Percentiles rank a stretch among this genome's conserved stretches.
Conservation (phyloP, 2,888 invertebrate species). For the Drosophila cracens region DNA sequence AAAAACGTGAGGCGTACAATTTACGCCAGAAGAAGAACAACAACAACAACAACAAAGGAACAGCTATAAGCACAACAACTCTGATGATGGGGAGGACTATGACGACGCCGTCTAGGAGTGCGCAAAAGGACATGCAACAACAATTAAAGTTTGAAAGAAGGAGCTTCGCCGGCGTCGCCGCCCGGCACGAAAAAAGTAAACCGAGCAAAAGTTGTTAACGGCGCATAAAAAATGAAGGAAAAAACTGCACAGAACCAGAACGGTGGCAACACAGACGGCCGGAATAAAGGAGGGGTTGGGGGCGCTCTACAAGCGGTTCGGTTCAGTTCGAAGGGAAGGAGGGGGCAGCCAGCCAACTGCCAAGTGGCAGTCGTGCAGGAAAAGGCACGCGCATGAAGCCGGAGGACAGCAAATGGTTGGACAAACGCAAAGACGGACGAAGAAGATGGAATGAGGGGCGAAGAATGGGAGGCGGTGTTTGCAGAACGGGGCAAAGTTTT, state of each 20-base stretch:
- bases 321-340: not conserved
- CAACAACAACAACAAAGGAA: conserved; percentile 40
- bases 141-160: conserved; percentile 79
- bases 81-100: conserved; percentile 35
- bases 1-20: conserved; percentile 80
- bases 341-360: conserved; percentile 36
- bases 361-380: conserved; percentile 79
- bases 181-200: conserved; percentile 79
- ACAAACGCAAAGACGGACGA: conserved; percentile 39
- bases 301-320: not conserved
- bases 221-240: conserved; percentile 75
- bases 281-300: not conserved
- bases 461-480: conserved; percentile 1
- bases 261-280: conserved; percentile 22
- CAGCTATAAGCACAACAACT: conserved; percentile 44
- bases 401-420: conserved; percentile 57
- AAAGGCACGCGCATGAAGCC: conserved; percentile 68
- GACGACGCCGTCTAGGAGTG: conserved; percentile 51
- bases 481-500: conserved; percentile 45
- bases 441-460: conserved; percentile 5
- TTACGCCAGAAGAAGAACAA: conserved; percentile 64
- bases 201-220: conserved; percentile 80
- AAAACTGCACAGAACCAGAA: conserved; percentile 45
- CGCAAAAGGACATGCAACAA: conserved; percentile 78
- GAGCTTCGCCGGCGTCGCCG: conserved; percentile 55